Evolutionary conservation across 2,113 vertebrate genomes (phyloP), one percentile per base, ranked within the genome.

Genomic region (Thunnus maccoyii): DNA sequence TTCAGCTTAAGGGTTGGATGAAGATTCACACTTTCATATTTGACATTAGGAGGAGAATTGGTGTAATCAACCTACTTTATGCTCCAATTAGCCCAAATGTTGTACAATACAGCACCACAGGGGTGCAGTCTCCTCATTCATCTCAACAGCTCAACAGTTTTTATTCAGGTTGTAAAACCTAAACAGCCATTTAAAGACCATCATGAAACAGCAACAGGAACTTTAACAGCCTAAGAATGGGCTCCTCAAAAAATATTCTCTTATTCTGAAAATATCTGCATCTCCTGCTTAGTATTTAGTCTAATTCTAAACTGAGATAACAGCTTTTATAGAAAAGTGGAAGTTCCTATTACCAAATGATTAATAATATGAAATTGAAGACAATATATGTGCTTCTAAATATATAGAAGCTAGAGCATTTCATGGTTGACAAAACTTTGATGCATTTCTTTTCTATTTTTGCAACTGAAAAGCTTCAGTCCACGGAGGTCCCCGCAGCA

Each of bases 51-150:
- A 68, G 51, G 47, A 48, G 15, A 54, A 54, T 50, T 56, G 9
- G 41, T 61, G 73, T 83, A 70, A 86, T 85, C 54, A 79, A 56
- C 46, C 64, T 55, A 70, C 68, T 87, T 88, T 72, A 86, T 78
- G 74, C 86, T 81, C 82, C 86, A 92, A 54, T 91, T 89, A 85
- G 75, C 57, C n/a, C 27, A 44, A 87, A 84, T 70, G 52, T 74
- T 78, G 75, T 32, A 86, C 73, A 83, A 83, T 54, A 56, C 60
- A 52, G 51, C 74, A 70, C 79, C 65, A 41, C 66, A 64, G 83
- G 79, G 87, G 79, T 72, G 78, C 76, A 51, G 67, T 79, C 71
- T 80, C 67, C 32, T 74, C 84, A 76, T 77, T 71, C 64, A 88
- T 25, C 44, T 30, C 58, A 76, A 30, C 82, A 86, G 70, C 54